These are phyloP conservation scores for Ormyrus rosae DNA, from an alignment of 2,888 invertebrate species.

Conservation along the genomic window DNA sequence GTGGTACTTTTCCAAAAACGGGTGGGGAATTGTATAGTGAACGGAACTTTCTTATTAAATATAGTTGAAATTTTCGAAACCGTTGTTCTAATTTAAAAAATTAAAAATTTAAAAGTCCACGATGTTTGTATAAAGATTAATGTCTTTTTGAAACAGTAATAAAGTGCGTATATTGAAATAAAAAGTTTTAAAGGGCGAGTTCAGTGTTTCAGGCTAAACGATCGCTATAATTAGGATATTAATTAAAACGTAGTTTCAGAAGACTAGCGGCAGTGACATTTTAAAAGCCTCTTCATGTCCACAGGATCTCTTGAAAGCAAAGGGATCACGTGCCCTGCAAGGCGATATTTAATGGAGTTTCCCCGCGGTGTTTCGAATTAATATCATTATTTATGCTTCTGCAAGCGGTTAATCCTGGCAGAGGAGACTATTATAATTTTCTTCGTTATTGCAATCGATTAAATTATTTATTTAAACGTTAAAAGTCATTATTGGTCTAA, in stretches of 20 bases:
- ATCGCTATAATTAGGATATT: constrained; percentile 12
- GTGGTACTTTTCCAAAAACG: too few species aligned
- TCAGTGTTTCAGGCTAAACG: neutral
- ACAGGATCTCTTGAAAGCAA: constrained; percentile 10
- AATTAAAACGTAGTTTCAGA: constrained; percentile 15
- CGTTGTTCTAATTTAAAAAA: too few species aligned
- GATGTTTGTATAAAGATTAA: too few species aligned
- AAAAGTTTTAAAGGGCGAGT: neutral
- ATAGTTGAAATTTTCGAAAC: too few species aligned
- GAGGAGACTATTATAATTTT: constrained; percentile 36
- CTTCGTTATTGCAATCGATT: constrained; percentile 22
- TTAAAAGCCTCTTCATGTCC: constrained; percentile 45
- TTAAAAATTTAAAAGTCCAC: too few species aligned
- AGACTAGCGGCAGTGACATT: constrained; percentile 31
- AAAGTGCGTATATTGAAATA: too few species aligned
- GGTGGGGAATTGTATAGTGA: too few species aligned
- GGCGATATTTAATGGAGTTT: constrained; percentile 43
- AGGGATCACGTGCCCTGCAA: constrained; percentile 12
- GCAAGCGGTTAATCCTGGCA: constrained; percentile 11
- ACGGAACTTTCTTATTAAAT: too few species aligned
- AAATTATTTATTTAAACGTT: too few species aligned
- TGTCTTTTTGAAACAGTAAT: too few species aligned
- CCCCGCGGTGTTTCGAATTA: constrained; percentile 38
- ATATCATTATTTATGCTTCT: constrained; percentile 43
- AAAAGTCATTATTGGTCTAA: too few species aligned